Percentiles rank a stretch among this genome's conserved stretches.
phyloP scores from a whole-genome alignment of 2,113 vertebrate species.

The Penelope pileata region DNA sequence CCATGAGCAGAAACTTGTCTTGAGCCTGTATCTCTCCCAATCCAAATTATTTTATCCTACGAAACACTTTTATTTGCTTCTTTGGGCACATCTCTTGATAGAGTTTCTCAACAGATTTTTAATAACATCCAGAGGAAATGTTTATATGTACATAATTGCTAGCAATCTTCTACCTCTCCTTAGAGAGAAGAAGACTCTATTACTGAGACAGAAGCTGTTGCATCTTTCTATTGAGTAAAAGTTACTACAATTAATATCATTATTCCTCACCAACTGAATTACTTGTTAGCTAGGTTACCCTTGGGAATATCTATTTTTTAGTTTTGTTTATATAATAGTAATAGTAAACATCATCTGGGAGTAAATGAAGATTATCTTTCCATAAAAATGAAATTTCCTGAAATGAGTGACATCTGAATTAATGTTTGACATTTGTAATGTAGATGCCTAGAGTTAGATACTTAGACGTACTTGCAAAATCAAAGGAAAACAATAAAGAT shows the following conservation, averaged over 20 bases:
- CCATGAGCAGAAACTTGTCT: background rate
- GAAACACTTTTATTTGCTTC: background rate
- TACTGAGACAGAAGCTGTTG: background rate
- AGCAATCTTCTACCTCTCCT: slow-evolving; percentile 28
- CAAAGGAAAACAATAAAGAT: background rate
- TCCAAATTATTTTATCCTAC: background rate
- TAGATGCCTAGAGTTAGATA: background rate
- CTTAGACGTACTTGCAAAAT: background rate
- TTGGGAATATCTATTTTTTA: background rate
- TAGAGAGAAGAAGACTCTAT: background rate
- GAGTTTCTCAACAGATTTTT: background rate
- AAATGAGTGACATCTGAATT: background rate
- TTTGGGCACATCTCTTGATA: background rate
- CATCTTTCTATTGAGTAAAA: background rate
- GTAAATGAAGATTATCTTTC: background rate
- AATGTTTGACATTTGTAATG: background rate
- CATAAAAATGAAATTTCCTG: background rate
- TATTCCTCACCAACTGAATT: background rate
- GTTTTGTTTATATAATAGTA: background rate
- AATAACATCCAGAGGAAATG: slow-evolving; percentile 22
- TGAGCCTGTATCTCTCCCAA: background rate
- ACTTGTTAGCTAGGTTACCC: background rate
- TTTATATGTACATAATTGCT: slow-evolving; percentile 30
- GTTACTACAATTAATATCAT: background rate
- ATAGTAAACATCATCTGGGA: background rate